Percentiles rank a stretch among this genome's conserved stretches.
Evolutionary conservation across 1,140 invertebrate genomes (phyloP).

Genomic region (Pygmarrhopalites habei): DNA sequence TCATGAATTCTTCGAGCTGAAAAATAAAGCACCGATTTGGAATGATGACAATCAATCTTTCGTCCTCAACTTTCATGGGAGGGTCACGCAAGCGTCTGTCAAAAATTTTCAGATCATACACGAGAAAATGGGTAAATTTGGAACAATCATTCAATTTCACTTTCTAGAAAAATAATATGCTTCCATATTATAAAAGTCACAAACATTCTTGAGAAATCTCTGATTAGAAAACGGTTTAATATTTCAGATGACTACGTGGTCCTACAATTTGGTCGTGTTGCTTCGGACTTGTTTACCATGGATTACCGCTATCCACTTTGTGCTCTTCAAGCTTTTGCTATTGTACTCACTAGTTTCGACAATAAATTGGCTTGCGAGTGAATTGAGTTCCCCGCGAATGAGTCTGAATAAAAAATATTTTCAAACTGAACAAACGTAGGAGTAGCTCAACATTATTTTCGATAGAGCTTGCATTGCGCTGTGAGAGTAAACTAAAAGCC

Average conservation of each 20-base stretch:
- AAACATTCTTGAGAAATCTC: too few relatives aligned
- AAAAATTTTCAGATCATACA: constrained; percentile 99
- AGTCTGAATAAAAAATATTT: too few relatives aligned
- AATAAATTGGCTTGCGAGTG: constrained; percentile 97
- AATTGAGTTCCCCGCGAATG: too few relatives aligned
- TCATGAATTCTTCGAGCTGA: constrained; percentile 54
- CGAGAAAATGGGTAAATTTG: constrained; percentile 70
- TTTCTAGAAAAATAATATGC: too few relatives aligned
- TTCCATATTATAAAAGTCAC: too few relatives aligned
- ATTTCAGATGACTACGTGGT: constrained; percentile 18
- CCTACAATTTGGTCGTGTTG: constrained; percentile 55
- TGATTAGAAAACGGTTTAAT: constrained; percentile 18
- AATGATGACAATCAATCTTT: constrained; percentile 99
- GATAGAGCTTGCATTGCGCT: too few relatives aligned
- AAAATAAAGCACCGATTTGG: constrained; percentile 98
- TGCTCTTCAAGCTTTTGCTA: constrained; percentile 95
- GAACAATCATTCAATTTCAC: too few relatives aligned
- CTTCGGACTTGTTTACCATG: constrained; percentile 93
- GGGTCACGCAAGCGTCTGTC: constrained; percentile 97
- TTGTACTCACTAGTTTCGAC: constrained; percentile 96
- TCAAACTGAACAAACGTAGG: too few relatives aligned
- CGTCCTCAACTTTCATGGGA: constrained; percentile 96
- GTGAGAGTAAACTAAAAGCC: too few relatives aligned
- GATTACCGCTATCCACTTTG: constrained; percentile 95
- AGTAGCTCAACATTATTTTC: too few relatives aligned